phyloP scores from a whole-genome alignment of 2,888 invertebrate genomes.

The Synanthedon andrenaeformis region DNA sequence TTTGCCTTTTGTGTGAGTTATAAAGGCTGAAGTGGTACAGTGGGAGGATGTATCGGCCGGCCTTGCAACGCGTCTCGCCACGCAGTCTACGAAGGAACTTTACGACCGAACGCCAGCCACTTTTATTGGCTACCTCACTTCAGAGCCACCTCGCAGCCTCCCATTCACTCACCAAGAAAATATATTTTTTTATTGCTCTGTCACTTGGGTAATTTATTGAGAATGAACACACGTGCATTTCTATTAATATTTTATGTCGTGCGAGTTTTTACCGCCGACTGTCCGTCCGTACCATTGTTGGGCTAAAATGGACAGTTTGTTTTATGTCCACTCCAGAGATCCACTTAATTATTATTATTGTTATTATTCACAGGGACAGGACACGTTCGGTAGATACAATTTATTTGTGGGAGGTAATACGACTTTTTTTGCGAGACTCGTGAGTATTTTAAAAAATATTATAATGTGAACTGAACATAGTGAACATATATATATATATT shows the following conservation, averaged over 20 bases:
- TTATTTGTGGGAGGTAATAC: constrained; percentile 17
- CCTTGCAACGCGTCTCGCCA: constrained; percentile 44
- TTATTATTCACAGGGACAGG: background rate
- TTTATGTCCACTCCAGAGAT: constrained; percentile 42
- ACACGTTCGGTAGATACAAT: background rate
- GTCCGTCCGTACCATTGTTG: constrained; percentile 47
- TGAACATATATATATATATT: too few relatives aligned
- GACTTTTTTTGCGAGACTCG: background rate
- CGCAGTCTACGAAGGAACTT: constrained; percentile 65
- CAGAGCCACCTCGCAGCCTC: constrained; percentile 63
- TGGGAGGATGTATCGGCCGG: background rate
- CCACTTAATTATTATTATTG: constrained; percentile 44
- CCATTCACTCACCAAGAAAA: constrained; percentile 66
- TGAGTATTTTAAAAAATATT: too few relatives aligned
- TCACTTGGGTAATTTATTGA: constrained; percentile 69
- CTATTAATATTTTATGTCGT: constrained; percentile 69
- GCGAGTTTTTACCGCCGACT: constrained; percentile 47
- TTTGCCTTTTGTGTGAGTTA: too few relatives aligned
- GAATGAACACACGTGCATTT: constrained; percentile 70
- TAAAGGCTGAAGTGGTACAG: too few relatives aligned
- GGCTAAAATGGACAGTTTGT: constrained; percentile 41
- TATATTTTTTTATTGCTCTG: constrained; percentile 68
- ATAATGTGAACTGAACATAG: too few relatives aligned
- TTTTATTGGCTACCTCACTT: constrained; percentile 68
- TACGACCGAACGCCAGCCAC: constrained; percentile 62